Evolutionary conservation across 1,140 invertebrate species (phyloP).

Genomic region (Halictus rubicundus): DNA sequence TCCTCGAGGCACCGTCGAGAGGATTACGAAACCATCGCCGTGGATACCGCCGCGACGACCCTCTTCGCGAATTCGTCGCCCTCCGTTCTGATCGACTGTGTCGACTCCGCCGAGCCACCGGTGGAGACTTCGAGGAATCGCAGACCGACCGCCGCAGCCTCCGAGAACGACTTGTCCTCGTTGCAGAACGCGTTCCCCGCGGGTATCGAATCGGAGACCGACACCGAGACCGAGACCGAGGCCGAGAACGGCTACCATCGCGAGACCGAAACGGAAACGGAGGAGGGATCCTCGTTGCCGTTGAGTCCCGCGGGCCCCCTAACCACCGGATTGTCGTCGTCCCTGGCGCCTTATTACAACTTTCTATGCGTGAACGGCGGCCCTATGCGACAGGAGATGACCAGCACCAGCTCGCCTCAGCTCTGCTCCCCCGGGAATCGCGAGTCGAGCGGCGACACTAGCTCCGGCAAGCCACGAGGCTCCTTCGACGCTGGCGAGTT

Average conservation of each 20-base stretch:
- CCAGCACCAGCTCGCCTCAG: conserved; percentile 76
- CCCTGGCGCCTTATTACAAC: conserved; percentile 71
- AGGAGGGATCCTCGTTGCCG: conserved; percentile 74
- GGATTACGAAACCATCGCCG: conserved; percentile 13
- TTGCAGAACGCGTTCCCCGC: conserved; percentile 70
- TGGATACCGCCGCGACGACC: not conserved
- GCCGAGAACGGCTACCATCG: conserved; percentile 60
- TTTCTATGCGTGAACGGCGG: conserved; percentile 76
- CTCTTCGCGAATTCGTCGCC: conserved; percentile 37
- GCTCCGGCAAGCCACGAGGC: conserved; percentile 75
- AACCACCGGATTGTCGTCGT: conserved; percentile 52
- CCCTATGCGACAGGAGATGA: conserved; percentile 75
- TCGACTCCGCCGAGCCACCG: conserved; percentile 12
- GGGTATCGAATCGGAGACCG: conserved; percentile 53
- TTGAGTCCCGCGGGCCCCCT: conserved; percentile 73
- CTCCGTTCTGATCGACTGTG: conserved; percentile 48
- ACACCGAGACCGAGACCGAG: conserved; percentile 67
- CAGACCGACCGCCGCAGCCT: conserved; percentile 2
- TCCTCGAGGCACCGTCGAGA: conserved; percentile 41
- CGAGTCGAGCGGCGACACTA: conserved; percentile 69
- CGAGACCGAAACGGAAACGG: conserved; percentile 73
- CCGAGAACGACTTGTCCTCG: conserved; percentile 54
- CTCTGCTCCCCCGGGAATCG: conserved; percentile 65
- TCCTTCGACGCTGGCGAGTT: conserved; percentile 72
- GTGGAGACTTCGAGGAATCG: not conserved